phyloP scores from a whole-genome alignment of 2,797 vertebrate genomes.

The Channallabes apus region DNA sequence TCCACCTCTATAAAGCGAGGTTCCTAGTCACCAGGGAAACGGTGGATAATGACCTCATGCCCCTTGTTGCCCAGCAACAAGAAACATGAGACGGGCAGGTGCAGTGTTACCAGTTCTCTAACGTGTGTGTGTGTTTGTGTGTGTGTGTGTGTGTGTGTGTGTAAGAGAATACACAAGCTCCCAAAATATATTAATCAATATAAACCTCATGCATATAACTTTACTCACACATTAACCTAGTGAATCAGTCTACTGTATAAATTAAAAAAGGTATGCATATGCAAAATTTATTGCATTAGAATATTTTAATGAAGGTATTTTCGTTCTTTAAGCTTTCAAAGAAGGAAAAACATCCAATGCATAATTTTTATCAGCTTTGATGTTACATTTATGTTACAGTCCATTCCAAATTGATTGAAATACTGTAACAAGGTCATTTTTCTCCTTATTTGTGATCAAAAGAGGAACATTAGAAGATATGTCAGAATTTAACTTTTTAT shows the following conservation, averaged over 20 bases:
- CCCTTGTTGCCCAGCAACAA: constrained; percentile 69
- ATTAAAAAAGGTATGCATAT: not conserved
- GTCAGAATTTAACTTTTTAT: not conserved
- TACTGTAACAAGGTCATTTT: not conserved
- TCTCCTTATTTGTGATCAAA: too few relatives aligned
- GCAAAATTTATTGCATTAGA: not conserved
- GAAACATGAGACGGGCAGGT: constrained; percentile 61
- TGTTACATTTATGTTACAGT: not conserved
- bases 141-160: constrained; percentile 38
- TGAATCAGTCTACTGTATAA: not conserved
- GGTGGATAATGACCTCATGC: constrained; percentile 70
- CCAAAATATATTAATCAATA: constrained; percentile 8
- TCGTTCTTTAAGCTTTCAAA: not conserved
- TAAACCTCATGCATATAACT: not conserved
- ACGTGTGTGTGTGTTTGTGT: constrained; percentile 40
- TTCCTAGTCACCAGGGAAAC: constrained; percentile 87
- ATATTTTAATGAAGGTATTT: not conserved
- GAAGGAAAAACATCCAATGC: not conserved
- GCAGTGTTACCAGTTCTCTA: constrained; percentile 47
- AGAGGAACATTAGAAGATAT: too few relatives aligned
- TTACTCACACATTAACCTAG: not conserved
- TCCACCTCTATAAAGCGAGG: constrained; percentile 89
- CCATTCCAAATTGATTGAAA: too few relatives aligned
- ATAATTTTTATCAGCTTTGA: not conserved
- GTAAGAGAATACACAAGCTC: not conserved